Conservation (phyloP, 2,113 vertebrate genomes). For the Etheostoma spectabile region DNA sequence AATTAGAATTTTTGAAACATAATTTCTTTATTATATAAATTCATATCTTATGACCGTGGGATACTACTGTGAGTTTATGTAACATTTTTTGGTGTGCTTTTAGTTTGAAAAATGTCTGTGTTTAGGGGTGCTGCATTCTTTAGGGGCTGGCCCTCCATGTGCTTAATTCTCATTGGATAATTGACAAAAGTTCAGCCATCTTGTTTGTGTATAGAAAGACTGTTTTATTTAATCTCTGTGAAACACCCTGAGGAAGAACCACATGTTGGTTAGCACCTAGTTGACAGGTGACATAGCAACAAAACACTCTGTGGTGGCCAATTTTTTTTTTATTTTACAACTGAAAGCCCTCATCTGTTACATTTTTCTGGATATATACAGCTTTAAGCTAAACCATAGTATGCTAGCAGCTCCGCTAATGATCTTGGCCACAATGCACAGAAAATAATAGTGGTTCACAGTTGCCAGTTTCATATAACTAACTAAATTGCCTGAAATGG, state of each 20-base stretch:
- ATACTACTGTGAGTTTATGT: background rate
- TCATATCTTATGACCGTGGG: background rate
- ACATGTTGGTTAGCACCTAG: background rate
- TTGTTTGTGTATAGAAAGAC: background rate
- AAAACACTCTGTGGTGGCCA: background rate
- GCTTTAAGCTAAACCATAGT: background rate
- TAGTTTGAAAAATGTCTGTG: background rate
- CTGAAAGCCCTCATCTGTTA: background rate
- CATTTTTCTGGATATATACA: background rate
- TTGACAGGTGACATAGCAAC: background rate
- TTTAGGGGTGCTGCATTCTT: background rate
- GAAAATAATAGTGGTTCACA: background rate
- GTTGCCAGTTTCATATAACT: background rate
- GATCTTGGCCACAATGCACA: background rate
- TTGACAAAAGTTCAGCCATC: background rate
- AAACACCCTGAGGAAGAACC: background rate
- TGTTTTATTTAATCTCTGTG: background rate
- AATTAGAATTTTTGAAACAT: background rate
- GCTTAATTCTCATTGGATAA: slow-evolving; percentile 9
- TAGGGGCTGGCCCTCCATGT: background rate
- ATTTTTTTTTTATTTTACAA: background rate
- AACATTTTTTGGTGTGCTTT: background rate
- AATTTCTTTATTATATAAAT: background rate
- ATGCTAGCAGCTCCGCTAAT: background rate
- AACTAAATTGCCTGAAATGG: too few species aligned